Evolutionary conservation across 2,888 invertebrate species (phyloP).

Genomic region (Diplazon laetatorius): DNA sequence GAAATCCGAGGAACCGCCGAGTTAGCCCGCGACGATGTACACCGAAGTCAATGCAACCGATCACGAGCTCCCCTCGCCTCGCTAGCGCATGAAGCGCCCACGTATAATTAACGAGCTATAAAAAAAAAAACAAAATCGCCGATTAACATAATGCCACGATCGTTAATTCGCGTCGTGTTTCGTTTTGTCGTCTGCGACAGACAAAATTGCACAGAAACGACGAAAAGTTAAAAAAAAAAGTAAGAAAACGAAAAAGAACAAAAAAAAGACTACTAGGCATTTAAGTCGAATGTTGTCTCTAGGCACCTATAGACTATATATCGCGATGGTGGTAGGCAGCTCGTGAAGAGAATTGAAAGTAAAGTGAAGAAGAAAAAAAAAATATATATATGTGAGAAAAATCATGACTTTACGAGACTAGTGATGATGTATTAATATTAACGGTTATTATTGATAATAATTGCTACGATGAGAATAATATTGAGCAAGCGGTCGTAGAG

Average conservation of each 20-base stretch:
- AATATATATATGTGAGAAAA: constrained; percentile 29
- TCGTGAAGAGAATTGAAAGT: constrained; percentile 55
- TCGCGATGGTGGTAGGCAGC: constrained; percentile 64
- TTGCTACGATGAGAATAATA: constrained; percentile 22
- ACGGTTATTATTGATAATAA: constrained; percentile 23
- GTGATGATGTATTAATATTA: constrained; percentile 2
- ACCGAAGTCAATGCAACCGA: constrained; percentile 71
- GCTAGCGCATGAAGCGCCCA: constrained; percentile 77
- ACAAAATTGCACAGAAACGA: constrained; percentile 13
- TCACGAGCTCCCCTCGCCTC: constrained; percentile 75
- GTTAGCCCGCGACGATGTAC: constrained; percentile 75
- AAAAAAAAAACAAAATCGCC: constrained; percentile 35
- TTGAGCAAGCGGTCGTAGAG: constrained; percentile 47
- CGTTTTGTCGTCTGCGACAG: constrained; percentile 6
- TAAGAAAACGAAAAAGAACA: constrained; percentile 10
- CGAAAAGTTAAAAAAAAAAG: constrained; percentile 11
- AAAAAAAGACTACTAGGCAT: constrained; percentile 53
- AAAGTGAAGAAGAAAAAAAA: no score
- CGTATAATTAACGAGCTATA: constrained; percentile 47
- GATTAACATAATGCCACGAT: constrained; percentile 28
- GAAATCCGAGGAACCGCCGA: constrained; percentile 77
- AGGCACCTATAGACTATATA: constrained; percentile 72
- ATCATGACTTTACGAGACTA: constrained; percentile 20
- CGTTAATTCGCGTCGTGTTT: constrained; percentile 12
- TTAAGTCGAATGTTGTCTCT: constrained; percentile 66